Conservation (phyloP, 2,113 vertebrate genomes). For the Montifringilla adamsi region DNA sequence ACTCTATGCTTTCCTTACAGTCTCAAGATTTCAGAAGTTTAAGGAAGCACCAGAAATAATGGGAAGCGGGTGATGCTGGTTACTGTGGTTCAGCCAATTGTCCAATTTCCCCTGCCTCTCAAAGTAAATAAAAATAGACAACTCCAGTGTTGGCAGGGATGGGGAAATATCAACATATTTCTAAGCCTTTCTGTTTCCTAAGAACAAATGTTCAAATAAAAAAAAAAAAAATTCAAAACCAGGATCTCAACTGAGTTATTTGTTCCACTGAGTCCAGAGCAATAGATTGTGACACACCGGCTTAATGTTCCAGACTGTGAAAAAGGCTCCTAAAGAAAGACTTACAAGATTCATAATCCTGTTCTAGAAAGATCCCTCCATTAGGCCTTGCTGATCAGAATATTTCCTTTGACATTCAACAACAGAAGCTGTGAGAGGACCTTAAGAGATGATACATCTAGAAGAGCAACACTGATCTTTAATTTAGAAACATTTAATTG, state of each 20-base stretch:
- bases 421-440: neutral
- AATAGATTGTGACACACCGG: neutral
- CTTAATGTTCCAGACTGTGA: neutral
- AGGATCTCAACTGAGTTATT: neutral
- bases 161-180: neutral
- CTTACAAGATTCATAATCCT: neutral
- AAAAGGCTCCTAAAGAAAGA: neutral
- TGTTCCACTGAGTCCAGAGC: neutral
- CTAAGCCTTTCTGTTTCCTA: neutral
- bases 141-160: neutral
- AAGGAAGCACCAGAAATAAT: constrained; percentile 19
- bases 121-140: constrained; percentile 51
- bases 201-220: constrained; percentile 11
- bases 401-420: neutral
- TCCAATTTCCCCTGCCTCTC: neutral
- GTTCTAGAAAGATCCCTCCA: neutral
- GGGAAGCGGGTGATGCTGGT: neutral
- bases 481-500: neutral
- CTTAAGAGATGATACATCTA: neutral
- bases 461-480: neutral
- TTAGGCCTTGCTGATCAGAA: neutral
- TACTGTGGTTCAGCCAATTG: constrained; percentile 3
- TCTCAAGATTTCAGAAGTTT: constrained; percentile 19
- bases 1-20: neutral
- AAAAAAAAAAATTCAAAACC: neutral